Base-by-base conservation (phyloP, 2,888 invertebrate species). In the Mystacides longicornis region DNA sequence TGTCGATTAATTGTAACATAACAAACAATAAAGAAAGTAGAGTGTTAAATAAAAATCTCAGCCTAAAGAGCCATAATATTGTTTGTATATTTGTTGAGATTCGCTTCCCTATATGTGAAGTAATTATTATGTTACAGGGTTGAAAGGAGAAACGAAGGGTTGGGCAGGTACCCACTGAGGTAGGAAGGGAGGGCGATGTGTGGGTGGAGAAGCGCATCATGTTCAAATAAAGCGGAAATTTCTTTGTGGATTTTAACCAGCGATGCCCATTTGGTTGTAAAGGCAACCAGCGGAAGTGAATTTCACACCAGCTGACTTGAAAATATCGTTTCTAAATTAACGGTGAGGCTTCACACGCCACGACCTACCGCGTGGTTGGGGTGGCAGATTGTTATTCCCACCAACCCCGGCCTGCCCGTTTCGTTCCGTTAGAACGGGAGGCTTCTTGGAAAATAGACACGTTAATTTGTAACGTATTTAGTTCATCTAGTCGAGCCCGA, bases 211-310 rank as follows among this genome's bases (percentile, higher is more conserved):
- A 19, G 37, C 18, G 52, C 52, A 33, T 53, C 27, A 53, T 31
- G 47, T 23, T 20, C 58, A 56, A 60, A 60, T 58, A 60, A 58
- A 47, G 58, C 52, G 55, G 58, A 60, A 60, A 57, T 18, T 60
- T 59, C 59, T 61, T 61, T 61, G 54, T 56, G 49, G 53, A 56
- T 58, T 51, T 54, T 55, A 53, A 47, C 53, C 57, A 27, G 48
- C 18, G 37, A 48, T 56, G 60, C 49, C 48, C 56, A 54, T 56
- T 55, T 45, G 58, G 46, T 46, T 55, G 59, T 49, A 42, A 60
- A 58, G 49, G 42, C 53, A 23, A 22, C 42, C 31, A 49, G 43
- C 52, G 52, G 55, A 37, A 61, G 59, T 52, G 57, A 58, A 43
- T 59, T 59, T 57, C 53, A 60, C 57, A 54, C 57, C 54, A 42